Evolutionary conservation across 1,140 invertebrate species (phyloP).

Genomic region (Eupristina koningsbergeri): DNA sequence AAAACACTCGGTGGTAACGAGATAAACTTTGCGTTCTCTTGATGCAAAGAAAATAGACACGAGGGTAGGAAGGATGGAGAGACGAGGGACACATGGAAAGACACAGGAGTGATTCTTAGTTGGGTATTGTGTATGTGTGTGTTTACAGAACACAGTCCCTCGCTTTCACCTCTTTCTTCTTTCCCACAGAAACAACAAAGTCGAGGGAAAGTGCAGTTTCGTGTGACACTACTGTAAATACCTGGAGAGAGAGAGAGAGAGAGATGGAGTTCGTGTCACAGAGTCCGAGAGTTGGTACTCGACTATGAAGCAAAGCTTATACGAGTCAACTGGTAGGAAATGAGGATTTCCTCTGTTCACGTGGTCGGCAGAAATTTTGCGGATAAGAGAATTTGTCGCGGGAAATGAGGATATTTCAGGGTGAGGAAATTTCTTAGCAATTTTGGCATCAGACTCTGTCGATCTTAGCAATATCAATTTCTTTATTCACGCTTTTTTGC

Average conservation of each 20-base stretch:
- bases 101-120: background rate
- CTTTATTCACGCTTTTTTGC: background rate
- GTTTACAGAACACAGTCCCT: slow-evolving; percentile 31
- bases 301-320: background rate
- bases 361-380: slow-evolving; percentile 2
- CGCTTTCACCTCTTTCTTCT: background rate
- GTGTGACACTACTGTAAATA: slow-evolving; percentile 53
- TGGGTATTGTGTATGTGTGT: too few relatives aligned
- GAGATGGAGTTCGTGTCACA: too few relatives aligned
- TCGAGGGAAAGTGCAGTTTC: slow-evolving; percentile 34
- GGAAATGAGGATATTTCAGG: slow-evolving; percentile 17
- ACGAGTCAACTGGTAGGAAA: slow-evolving; percentile 19
- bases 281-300: background rate
- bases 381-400: slow-evolving; percentile 21
- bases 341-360: background rate
- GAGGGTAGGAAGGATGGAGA: background rate
- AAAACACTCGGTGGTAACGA: slow-evolving; percentile 58
- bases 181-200: slow-evolving; percentile 54
- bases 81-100: too few relatives aligned
- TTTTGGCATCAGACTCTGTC: background rate
- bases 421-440: background rate
- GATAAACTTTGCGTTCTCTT: slow-evolving; percentile 53
- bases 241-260: too few relatives aligned
- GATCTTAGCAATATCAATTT: background rate
- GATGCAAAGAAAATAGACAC: slow-evolving; percentile 58